A percentile compares a stretch with the other conserved stretches of the same genome.
Evolutionary conservation across 2,888 invertebrate genomes (phyloP).

Genomic region (Drosophila stalkeri): DNA sequence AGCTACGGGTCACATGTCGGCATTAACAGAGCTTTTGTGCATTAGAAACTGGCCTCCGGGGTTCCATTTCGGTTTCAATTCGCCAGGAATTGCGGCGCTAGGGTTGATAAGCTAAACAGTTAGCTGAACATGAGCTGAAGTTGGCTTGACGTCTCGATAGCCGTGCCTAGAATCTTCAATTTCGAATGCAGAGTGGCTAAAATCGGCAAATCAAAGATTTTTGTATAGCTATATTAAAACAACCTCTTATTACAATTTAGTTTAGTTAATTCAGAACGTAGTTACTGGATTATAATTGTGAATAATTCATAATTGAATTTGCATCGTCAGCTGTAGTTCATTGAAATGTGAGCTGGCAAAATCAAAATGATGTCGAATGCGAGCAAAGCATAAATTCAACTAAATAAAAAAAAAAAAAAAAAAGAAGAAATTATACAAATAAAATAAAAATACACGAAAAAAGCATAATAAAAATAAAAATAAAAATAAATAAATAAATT

Average conservation of each 20-base stretch:
- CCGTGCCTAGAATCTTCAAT: neutral
- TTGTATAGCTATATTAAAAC: no score
- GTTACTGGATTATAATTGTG: no score
- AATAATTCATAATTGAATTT: neutral
- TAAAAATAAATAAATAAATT: neutral
- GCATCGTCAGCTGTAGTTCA: slow-evolving; percentile 6
- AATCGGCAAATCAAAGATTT: neutral
- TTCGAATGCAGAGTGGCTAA: neutral
- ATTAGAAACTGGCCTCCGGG: slow-evolving; percentile 59
- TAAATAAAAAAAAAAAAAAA: slow-evolving; percentile 22
- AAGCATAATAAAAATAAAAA: neutral
- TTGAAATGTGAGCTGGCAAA: slow-evolving; percentile 27
- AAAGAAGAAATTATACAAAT: neutral
- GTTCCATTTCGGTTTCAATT: slow-evolving; percentile 57
- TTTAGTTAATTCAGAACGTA: no score
- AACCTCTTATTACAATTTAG: no score
- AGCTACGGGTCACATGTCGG: slow-evolving; percentile 52
- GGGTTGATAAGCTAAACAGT: slow-evolving; percentile 27
- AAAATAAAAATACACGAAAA: slow-evolving; percentile 8
- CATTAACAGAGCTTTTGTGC: slow-evolving; percentile 56
- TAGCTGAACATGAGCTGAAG: neutral
- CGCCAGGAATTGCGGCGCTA: slow-evolving; percentile 45
- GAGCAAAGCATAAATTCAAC: slow-evolving; percentile 55
- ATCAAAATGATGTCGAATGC: slow-evolving; percentile 34
- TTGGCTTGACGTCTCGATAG: neutral